Percentiles rank a stretch among this genome's conserved stretches.
phyloP scores from a whole-genome alignment of 2,797 vertebrate genomes.

The Petrocephalus sullivani region DNA sequence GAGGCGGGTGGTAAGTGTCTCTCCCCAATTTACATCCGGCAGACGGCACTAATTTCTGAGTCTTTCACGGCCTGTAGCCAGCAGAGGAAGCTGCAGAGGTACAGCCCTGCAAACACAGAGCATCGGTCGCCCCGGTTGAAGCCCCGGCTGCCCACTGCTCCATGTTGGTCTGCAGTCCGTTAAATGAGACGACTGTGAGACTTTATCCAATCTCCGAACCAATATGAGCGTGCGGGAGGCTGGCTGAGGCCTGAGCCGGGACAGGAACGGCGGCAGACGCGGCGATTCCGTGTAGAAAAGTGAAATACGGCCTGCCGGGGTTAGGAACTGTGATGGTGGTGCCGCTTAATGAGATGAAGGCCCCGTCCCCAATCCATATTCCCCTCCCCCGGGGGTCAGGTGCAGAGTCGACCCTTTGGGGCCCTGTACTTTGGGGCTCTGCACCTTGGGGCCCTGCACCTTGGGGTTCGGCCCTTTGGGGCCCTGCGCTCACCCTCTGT shows the following conservation, averaged over 20 bases:
- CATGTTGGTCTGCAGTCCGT: background rate
- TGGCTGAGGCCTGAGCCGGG: background rate
- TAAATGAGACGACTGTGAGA: background rate
- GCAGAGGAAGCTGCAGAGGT: background rate
- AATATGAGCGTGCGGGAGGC: background rate
- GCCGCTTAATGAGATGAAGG: background rate
- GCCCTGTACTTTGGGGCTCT: background rate
- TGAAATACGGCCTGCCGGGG: background rate
- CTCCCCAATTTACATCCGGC: background rate
- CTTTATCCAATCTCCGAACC: background rate
- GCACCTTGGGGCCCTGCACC: background rate
- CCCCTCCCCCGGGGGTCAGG: background rate
- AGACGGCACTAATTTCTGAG: background rate
- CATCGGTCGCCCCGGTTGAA: background rate
- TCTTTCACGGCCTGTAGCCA: background rate
- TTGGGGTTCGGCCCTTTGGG: no score
- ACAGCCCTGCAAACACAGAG: background rate
- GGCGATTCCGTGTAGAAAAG: background rate
- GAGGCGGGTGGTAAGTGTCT: background rate
- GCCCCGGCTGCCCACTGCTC: background rate
- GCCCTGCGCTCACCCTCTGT: slow-evolving; percentile 79
- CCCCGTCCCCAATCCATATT: background rate
- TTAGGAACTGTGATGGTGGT: background rate
- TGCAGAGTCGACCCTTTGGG: no score
- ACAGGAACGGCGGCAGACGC: background rate